Evolutionary conservation across 2,797 vertebrate genomes (phyloP), one percentile per base, ranked within the genome.

Genomic region (Adrianichthys oophorus): DNA sequence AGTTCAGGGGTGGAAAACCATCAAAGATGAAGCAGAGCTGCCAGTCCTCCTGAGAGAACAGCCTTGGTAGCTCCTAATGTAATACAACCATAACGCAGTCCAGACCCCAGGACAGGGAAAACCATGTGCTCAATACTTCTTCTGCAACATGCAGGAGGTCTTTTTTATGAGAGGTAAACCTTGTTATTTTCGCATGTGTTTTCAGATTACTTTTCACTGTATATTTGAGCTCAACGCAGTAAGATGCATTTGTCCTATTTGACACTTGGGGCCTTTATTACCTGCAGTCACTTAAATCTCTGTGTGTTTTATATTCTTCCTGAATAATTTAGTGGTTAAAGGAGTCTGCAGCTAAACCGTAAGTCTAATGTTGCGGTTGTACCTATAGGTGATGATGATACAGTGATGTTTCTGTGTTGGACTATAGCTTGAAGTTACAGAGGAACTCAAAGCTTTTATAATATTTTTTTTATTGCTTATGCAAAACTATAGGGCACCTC

Each of bases 281-380:
- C 53, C 69, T 64, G 53, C 68, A 67, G 58, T 63, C 56, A 46
- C 53, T 69, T 56, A 65, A 54, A 62, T 46, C 51, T 59, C 46
- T 24, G 48, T 76, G 63, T 78, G 61, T 79, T 83, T 80, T 57
- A 62, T 62, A 74, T 76, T 41, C 40, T 19, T 15, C 18, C 41
- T 84, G 45, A 78, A 86, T 81, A 68, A 86, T 83, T 84, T 62
- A 79, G 42, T 29, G 23, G 37, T 69, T 29, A 55, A 59, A 51
- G 8, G 59, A 65, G 54, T 74, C 61, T 51, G 61, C 41, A 73
- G 75, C 48, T 65, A 40, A 83, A 76, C 68, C 56, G 62, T 53
- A 79, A 74, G 72, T 44, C 48, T 49, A 72, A 62, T 64, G 59
- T 62, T 43, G 52, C 64, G 54, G 75, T 76, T 76, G 55, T 68